phyloP scores from a whole-genome alignment of 92 coral and sea anemone species.

The Epizoanthus illoricatus region DNA sequence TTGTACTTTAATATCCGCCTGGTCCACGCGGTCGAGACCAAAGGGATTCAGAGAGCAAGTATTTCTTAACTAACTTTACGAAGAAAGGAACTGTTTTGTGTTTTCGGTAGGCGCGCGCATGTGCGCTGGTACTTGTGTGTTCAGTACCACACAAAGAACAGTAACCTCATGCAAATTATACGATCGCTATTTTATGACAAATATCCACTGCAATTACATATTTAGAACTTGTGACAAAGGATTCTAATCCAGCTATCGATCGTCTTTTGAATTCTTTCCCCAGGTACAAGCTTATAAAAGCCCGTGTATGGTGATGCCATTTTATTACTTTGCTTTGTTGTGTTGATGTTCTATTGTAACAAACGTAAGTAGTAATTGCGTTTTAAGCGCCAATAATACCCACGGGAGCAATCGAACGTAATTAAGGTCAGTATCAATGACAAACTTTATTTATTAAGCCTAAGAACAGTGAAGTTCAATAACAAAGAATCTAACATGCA shows the following conservation, averaged over 20 bases:
- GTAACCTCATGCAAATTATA: too few species aligned
- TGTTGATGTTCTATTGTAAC: too few species aligned
- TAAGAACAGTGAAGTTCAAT: constrained; percentile 8
- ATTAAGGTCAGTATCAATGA: not conserved
- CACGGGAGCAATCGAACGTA: constrained; percentile 12
- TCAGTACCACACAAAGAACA: too few species aligned
- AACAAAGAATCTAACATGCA: not conserved
- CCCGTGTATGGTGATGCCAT: not conserved
- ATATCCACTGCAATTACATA: not conserved
- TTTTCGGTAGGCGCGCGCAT: too few species aligned
- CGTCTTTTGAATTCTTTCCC: not conserved
- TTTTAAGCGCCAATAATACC: not conserved
- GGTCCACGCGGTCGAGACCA: too few species aligned
- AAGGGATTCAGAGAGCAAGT: too few species aligned
- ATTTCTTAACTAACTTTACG: too few species aligned
- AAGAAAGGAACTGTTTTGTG: too few species aligned
- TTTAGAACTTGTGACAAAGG: not conserved
- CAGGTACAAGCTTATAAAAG: not conserved
- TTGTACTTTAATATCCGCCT: too few species aligned
- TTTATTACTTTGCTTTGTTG: not conserved
- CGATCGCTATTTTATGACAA: not conserved
- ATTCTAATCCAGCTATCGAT: not conserved
- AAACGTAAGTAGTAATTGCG: not conserved
- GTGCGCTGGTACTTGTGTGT: too few species aligned
- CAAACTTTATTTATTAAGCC: constrained; percentile 6